Evolutionary conservation across 1,140 invertebrate genomes (phyloP), one percentile per base, ranked within the genome.

Genomic region (Ooceraea biroi): DNA sequence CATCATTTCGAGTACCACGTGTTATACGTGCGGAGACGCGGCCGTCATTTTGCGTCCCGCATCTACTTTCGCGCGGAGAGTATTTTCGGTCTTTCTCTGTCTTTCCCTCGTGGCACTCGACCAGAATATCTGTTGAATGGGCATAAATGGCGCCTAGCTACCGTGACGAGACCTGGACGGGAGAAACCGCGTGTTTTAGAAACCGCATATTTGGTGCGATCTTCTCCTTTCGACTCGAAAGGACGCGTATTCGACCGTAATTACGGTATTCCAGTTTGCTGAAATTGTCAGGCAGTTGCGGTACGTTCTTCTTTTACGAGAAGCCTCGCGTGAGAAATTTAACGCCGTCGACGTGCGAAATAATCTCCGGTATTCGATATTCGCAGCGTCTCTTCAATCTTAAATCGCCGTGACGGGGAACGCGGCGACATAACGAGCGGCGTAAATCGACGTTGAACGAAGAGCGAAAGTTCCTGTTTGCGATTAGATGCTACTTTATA

Each of bases 61-160:
- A 19, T 41, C 55, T 82, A 82, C 82, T 76, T 88, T 72, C 60
- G 25, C 55, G 44, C 60, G 44, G 19, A 50, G 48, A 61, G 22
- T 17, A 41, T 22, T 48, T 57, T 22, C 46, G 52, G 76, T 80
- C 78, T 36, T 36, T 36, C 7, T 36, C 36, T 36, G 2, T 36
- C 36, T 36, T 36, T 7, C 36, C 7, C 36, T 84, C 60, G 83
- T 87, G 84, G 85, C 82, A 87, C 78, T 88, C 74, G 74, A 88
- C 83, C 68, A 85, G 72, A 85, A 90, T 84, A 87, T 84, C 83
- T n/a, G 27, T 77, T 68, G 65, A 86, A 83, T 83, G 76, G 87
- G 82, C 82, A 74, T 74, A 68, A 77, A 76, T 65, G 55, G 30
- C 36, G 55, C 76, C 55, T 36, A 4, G 48, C n/a, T 50, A 41